Conservation (phyloP, 1,140 invertebrate species). For the Drosophila ananassae region DNA sequence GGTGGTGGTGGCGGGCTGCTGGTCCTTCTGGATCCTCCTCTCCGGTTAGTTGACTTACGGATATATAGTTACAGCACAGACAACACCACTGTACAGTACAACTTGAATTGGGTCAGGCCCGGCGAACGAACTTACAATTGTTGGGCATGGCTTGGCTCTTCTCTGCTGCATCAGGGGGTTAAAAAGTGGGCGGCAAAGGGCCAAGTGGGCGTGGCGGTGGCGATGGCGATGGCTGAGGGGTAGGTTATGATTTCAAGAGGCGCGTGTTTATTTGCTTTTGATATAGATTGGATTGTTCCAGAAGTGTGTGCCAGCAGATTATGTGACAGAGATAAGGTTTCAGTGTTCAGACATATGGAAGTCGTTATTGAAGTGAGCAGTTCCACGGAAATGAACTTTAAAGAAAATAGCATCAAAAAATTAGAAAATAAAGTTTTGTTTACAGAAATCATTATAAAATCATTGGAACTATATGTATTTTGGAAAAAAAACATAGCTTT, state of each 20-base stretch:
- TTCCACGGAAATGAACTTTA: conserved; percentile 17
- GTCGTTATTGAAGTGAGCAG: conserved; percentile 29
- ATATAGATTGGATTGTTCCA: conserved; percentile 74
- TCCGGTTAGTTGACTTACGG: conserved; percentile 63
- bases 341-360: conserved; percentile 13
- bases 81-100: conserved; percentile 18
- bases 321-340: conserved; percentile 61
- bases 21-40: conserved; percentile 39
- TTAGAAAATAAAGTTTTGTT: not conserved
- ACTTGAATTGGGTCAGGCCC: conserved; percentile 76
- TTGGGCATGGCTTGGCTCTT: conserved; percentile 6
- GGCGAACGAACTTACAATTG: conserved; percentile 43
- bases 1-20: not conserved
- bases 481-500: too few relatives aligned
- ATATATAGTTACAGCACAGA: conserved; percentile 44
- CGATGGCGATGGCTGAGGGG: conserved; percentile 1
- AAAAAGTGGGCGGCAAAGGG: not conserved
- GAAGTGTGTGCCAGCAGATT: conserved; percentile 37
- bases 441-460: too few relatives aligned
- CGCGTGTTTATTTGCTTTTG: conserved; percentile 78
- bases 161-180: conserved; percentile 13
- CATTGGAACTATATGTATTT: too few relatives aligned
- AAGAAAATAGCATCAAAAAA: not conserved
- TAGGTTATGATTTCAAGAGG: conserved; percentile 59
- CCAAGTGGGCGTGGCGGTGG: not conserved